phyloP scores from a whole-genome alignment of 2,113 vertebrate species.

The Pristiophorus japonicus region DNA sequence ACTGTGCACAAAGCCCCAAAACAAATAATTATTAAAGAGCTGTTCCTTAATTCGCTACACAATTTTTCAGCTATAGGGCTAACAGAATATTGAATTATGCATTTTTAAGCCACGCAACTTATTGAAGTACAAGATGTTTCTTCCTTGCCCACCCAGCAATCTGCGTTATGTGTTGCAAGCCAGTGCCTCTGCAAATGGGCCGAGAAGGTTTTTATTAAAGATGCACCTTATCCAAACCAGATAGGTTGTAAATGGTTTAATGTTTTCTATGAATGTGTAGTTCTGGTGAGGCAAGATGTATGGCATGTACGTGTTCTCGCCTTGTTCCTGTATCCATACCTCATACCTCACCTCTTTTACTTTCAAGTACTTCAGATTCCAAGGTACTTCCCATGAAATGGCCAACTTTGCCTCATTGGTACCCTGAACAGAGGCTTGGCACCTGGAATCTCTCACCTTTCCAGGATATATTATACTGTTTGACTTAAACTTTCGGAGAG shows the following conservation, averaged over 20 bases:
- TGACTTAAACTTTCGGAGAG: slow-evolving; percentile 63
- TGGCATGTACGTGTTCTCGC: slow-evolving; percentile 97
- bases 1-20: slow-evolving; percentile 14
- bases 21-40: slow-evolving; percentile 8
- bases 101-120: slow-evolving; percentile 20
- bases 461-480: slow-evolving; percentile 75
- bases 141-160: neutral
- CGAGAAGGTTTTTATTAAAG: slow-evolving; percentile 87
- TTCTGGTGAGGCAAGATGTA: slow-evolving; percentile 90
- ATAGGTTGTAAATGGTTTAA: slow-evolving; percentile 94
- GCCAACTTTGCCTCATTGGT: slow-evolving; percentile 76
- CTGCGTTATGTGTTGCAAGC: slow-evolving; percentile 75
- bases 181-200: slow-evolving; percentile 94
- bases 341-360: slow-evolving; percentile 91
- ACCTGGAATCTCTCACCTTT: slow-evolving; percentile 79
- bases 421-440: slow-evolving; percentile 80
- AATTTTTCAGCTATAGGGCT: slow-evolving; percentile 24
- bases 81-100: slow-evolving; percentile 21
- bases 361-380: slow-evolving; percentile 93
- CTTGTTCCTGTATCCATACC: slow-evolving; percentile 98
- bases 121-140: slow-evolving; percentile 2
- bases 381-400: slow-evolving; percentile 90
- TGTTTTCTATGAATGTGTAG: slow-evolving; percentile 95
- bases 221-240: slow-evolving; percentile 97
- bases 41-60: neutral